These are phyloP conservation scores for Pardosa pseudoannulata DNA, from an alignment of 2,888 invertebrate genomes.

Conservation along the genomic window DNA sequence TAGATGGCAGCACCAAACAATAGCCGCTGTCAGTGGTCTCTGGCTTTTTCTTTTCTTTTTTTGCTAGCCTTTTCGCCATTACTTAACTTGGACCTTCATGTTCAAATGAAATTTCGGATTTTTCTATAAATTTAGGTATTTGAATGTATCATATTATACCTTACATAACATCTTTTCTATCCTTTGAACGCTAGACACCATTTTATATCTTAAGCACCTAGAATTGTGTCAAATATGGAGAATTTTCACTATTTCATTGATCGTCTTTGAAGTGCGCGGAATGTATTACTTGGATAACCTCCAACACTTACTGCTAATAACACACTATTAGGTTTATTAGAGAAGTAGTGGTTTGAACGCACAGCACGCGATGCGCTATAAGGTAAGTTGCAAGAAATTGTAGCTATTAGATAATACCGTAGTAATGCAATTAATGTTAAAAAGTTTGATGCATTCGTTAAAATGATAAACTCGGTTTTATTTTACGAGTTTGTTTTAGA, in stretches of 20 bases:
- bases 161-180: no score
- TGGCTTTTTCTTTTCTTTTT: slow-evolving; percentile 12
- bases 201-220: not conserved
- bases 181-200: not conserved
- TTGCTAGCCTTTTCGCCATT: slow-evolving; percentile 18
- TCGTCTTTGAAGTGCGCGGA: not conserved
- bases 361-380: not conserved
- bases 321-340: not conserved
- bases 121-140: not conserved
- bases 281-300: slow-evolving; percentile 4
- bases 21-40: not conserved
- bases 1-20: slow-evolving; percentile 22
- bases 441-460: no score
- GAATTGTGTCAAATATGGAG: not conserved
- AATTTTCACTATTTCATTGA: not conserved
- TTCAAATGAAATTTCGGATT: not conserved
- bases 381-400: not conserved
- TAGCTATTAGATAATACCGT: no score
- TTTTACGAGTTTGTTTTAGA: no score
- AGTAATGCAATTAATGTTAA: no score
- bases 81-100: slow-evolving; percentile 1
- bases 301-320: not conserved
- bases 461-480: no score
- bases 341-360: not conserved
- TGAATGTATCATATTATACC: not conserved